Percentiles rank a stretch among this genome's conserved stretches.
These are phyloP conservation scores for Amazonetta brasiliensis DNA, from an alignment of 2,797 vertebrate species.

Conservation along the genomic window DNA sequence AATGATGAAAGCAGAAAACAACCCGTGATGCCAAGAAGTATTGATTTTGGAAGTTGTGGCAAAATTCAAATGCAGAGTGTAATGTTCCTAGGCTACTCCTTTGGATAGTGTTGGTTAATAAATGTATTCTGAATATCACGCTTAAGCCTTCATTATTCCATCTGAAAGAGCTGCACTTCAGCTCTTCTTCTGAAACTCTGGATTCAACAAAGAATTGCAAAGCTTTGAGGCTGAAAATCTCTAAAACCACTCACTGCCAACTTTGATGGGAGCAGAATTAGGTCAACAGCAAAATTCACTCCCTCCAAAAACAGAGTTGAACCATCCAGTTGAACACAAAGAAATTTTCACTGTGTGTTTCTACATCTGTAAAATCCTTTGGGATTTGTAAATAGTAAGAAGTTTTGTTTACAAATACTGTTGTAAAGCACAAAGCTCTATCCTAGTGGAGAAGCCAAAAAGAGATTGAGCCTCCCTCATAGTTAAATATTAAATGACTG, in stretches of 20 bases:
- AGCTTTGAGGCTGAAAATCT: constrained; percentile 49
- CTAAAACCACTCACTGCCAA: constrained; percentile 42
- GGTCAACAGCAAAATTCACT: constrained; percentile 58
- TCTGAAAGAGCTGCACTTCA: constrained; percentile 53
- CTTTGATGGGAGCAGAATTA: constrained; percentile 22
- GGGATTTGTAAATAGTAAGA: neutral
- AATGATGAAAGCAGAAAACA: neutral
- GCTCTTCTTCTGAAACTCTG: constrained; percentile 40
- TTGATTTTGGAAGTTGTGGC: neutral
- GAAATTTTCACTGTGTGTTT: neutral
- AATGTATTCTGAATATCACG: constrained; percentile 23
- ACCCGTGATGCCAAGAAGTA: neutral
- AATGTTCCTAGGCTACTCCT: constrained; percentile 29
- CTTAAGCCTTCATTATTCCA: constrained; percentile 52
- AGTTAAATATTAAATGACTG: neutral
- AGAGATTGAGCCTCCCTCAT: neutral
- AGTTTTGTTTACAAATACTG: neutral
- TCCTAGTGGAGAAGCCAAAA: neutral
- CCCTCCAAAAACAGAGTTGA: constrained; percentile 2
- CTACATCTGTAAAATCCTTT: neutral
- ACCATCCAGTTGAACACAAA: neutral
- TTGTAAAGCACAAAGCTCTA: neutral
- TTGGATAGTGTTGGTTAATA: constrained; percentile 30
- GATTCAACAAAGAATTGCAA: constrained; percentile 56
- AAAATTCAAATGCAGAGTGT: constrained; percentile 3